Evolutionary conservation across 2,888 invertebrate species (phyloP).

Genomic region (Aphidoletes aphidimyza): DNA sequence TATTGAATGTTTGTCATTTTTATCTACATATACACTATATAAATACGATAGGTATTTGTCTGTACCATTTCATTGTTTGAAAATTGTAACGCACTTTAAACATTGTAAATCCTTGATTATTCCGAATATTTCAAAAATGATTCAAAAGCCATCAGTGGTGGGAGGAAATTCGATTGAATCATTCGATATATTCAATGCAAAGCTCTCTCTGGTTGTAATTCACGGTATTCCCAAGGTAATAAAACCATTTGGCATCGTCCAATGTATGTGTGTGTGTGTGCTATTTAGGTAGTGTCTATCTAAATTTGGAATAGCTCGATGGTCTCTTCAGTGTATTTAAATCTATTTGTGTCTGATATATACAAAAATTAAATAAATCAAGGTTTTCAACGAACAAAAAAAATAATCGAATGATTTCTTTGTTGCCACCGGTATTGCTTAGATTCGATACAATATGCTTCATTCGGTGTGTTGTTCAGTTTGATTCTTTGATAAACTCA

Average conservation of each 20-base stretch:
- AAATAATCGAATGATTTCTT: too few relatives aligned
- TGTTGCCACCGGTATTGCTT: too few relatives aligned
- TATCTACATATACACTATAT: neutral
- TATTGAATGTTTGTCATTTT: neutral
- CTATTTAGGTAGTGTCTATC: neutral
- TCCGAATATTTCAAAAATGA: constrained; percentile 13
- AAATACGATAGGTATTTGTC: too few relatives aligned
- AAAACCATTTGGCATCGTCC: constrained; percentile 16
- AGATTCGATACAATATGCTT: too few relatives aligned
- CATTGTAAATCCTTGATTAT: constrained; percentile 24
- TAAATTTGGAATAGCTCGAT: neutral
- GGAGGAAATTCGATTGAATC: neutral
- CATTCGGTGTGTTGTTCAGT: too few relatives aligned
- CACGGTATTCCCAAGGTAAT: constrained; percentile 13
- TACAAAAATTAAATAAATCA: too few relatives aligned
- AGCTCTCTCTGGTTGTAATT: neutral
- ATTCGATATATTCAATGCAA: neutral
- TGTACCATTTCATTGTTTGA: neutral
- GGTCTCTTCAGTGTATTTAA: too few relatives aligned
- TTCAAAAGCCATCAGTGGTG: neutral
- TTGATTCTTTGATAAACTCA: too few relatives aligned
- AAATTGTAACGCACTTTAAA: neutral
- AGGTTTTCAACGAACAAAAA: neutral
- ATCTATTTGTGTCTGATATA: too few relatives aligned
- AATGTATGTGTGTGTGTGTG: neutral